Evolutionary conservation across 2,113 vertebrate genomes (phyloP).

Genomic region (Tyrannus savana): DNA sequence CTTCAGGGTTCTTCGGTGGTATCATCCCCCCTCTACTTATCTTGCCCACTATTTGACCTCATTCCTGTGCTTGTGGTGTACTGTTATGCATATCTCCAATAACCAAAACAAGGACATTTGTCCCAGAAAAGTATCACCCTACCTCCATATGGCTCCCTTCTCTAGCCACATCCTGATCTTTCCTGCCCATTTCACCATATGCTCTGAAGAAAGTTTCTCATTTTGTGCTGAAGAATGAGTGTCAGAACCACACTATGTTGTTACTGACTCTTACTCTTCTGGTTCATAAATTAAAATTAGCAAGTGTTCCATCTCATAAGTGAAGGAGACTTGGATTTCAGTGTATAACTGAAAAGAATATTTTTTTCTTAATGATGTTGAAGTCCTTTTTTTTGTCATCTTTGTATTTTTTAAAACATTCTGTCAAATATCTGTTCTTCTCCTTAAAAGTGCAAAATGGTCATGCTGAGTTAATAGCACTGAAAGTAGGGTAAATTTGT

Average conservation of each 20-base stretch:
- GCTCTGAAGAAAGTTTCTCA: background rate
- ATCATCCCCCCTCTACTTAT: fast-evolving
- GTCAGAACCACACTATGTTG: background rate
- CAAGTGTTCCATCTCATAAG: background rate
- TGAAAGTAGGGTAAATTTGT: background rate
- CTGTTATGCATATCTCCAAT: background rate
- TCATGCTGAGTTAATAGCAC: background rate
- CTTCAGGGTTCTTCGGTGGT: background rate
- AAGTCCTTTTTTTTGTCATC: background rate
- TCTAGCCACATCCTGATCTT: background rate
- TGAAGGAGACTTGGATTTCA: background rate
- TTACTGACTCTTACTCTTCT: background rate
- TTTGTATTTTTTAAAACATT: background rate
- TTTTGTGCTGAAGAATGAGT: background rate
- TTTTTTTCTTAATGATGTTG: background rate
- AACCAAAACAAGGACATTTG: background rate
- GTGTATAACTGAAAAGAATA: background rate
- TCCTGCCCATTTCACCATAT: background rate
- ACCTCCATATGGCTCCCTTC: background rate
- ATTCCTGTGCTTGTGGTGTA: background rate
- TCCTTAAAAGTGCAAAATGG: background rate
- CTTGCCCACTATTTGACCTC: background rate
- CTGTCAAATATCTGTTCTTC: background rate
- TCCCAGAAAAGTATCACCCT: background rate
- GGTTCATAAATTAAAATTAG: background rate